These are phyloP conservation scores for Colinus virginianus DNA, from an alignment of 2,113 vertebrate species.

Conservation along the genomic window DNA sequence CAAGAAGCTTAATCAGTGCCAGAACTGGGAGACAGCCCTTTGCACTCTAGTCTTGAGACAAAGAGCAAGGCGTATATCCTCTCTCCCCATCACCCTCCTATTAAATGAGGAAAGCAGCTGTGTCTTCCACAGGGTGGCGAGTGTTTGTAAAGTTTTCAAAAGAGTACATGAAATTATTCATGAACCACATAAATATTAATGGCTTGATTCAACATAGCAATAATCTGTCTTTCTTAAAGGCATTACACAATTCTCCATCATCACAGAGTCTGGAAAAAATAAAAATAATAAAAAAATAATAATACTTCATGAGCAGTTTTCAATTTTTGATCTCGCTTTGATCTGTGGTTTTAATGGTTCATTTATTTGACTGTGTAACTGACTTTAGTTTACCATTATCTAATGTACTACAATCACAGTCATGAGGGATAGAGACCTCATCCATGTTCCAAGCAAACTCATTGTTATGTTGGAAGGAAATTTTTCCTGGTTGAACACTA, in stretches of 20 bases:
- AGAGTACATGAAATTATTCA: slow-evolving; percentile 7
- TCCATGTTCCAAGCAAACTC: slow-evolving; percentile 3
- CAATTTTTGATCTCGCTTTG: slow-evolving; percentile 23
- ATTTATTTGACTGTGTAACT: slow-evolving; percentile 50
- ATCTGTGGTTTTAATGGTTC: slow-evolving; percentile 51
- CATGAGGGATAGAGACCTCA: not conserved
- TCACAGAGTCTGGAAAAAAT: not conserved
- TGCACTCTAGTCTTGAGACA: not conserved
- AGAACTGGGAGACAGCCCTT: not conserved
- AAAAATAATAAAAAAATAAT: not conserved
- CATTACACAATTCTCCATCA: not conserved
- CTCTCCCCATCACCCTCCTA: not conserved
- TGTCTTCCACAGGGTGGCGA: not conserved
- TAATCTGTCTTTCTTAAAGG: slow-evolving; percentile 22
- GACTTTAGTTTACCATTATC: slow-evolving; percentile 31
- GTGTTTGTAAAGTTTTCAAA: slow-evolving; percentile 39
- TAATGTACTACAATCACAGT: slow-evolving; percentile 28
- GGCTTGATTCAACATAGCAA: not conserved
- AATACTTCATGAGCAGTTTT: slow-evolving; percentile 15
- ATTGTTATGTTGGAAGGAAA: not conserved
- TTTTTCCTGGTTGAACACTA: not conserved
- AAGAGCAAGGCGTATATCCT: not conserved
- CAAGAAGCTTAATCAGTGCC: not conserved
- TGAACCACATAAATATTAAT: slow-evolving; percentile 34
- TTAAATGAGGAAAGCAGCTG: not conserved